These are phyloP conservation scores for Triplophysa bombifrons DNA, from an alignment of 2,797 vertebrate genomes.

Conservation along the genomic window DNA sequence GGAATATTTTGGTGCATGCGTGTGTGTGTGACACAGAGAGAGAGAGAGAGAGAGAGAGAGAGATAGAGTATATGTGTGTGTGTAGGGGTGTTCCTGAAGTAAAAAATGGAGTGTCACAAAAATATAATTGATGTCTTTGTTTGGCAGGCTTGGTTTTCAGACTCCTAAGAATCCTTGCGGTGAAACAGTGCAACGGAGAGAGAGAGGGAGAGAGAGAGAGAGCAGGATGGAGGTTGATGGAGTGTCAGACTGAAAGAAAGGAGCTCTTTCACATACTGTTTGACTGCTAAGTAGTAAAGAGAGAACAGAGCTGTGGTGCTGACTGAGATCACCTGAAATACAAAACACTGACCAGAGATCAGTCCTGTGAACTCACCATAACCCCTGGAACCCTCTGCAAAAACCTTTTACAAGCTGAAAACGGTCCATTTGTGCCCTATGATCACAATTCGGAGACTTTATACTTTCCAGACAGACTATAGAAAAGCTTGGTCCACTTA, in stretches of 20 bases:
- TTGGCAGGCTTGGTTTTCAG: slow-evolving; percentile 49
- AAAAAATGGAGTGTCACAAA: slow-evolving; percentile 53
- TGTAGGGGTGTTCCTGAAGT: slow-evolving; percentile 34
- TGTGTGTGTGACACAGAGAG: not conserved
- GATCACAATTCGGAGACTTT: not conserved
- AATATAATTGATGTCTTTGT: slow-evolving; percentile 67
- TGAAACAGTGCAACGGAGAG: slow-evolving; percentile 21
- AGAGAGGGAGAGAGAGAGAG: slow-evolving; percentile 42
- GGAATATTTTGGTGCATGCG: no score
- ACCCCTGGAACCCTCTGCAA: slow-evolving; percentile 6
- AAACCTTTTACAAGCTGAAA: slow-evolving; percentile 17
- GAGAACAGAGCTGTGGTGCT: slow-evolving; percentile 44
- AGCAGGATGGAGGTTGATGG: slow-evolving; percentile 34
- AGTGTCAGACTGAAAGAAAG: slow-evolving; percentile 60
- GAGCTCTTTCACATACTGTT: slow-evolving; percentile 59
- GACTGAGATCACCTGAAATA: slow-evolving; percentile 48
- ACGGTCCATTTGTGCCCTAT: slow-evolving; percentile 2
- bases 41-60: not conserved
- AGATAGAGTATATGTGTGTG: slow-evolving; percentile 17
- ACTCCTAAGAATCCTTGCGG: slow-evolving; percentile 57
- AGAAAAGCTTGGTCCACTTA: not conserved
- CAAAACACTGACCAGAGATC: slow-evolving; percentile 49
- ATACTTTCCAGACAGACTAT: not conserved
- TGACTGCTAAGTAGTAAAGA: slow-evolving; percentile 50
- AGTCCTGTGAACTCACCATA: slow-evolving; percentile 29